Evolutionary conservation across 2,797 vertebrate species (phyloP), one percentile per base, ranked within the genome.

Genomic region (Danionella dracula): DNA sequence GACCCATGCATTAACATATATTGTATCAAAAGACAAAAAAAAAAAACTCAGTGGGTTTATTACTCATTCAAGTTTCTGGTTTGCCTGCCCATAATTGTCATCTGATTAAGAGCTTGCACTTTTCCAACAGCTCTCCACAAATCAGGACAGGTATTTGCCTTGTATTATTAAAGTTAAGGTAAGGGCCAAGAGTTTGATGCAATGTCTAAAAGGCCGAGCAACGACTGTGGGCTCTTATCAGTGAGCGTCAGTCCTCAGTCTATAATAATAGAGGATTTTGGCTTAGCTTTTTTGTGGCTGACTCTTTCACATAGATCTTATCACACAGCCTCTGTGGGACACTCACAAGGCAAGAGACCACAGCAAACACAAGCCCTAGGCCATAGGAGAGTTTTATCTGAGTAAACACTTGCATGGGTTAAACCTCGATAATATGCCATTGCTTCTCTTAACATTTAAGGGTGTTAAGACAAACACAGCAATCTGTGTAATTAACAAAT

Each of bases 191-290:
- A 21, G 41, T 27, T 49, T 32, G 40, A 48, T 66, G 55, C 42
- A 16, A 32, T 23, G 48, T 53, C 69, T 38, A 48, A 31, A 15
- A 51, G 46, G 31, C 50, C 35, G 61, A 13, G 35, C 20, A 19
- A 38, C 4, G 11, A 21, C 9, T 37, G 8, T 11, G 38, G 54
- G 62, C 38, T 58, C 46, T 66, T 71, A 71, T 71, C 68, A 34
- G 48, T 60, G 32, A 53, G 15, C 8, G 48, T 60, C 69, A 66
- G 55, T 46, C 32, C 15, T 53, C 55, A 8, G 6, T 49, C 23
- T 56, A 44, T 44, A 50, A 57, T 50, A 51, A 58, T 15, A 45
- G 37, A 32, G 32, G 48, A 58, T 66, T 53, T 54, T 23, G 23
- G 40, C 38, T 21, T 51, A 42, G 48, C 45, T 51, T 9, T 35